Conservation (phyloP, 2,113 vertebrate genomes). For the Pipa parva region DNA sequence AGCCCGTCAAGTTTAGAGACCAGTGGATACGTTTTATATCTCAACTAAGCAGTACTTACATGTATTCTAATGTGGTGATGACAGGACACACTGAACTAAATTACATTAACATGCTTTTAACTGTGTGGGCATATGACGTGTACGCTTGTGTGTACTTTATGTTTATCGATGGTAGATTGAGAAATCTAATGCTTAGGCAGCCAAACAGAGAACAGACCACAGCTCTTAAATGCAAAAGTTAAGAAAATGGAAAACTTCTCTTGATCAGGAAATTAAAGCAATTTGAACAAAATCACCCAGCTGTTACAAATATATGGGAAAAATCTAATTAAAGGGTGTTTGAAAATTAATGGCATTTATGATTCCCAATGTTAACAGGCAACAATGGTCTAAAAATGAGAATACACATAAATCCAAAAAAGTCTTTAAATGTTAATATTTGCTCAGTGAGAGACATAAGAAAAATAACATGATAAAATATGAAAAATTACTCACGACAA, state of each 20-base stretch:
- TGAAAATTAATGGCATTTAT: conserved; percentile 49
- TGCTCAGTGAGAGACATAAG: conserved; percentile 17
- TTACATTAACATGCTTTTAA: too few species aligned
- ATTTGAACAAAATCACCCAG: conserved; percentile 43
- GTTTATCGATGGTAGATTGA: too few species aligned
- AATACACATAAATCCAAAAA: neutral
- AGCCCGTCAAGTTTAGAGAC: too few species aligned
- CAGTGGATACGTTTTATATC: too few species aligned
- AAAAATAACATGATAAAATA: conserved; percentile 24
- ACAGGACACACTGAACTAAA: too few species aligned
- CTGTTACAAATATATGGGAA: conserved; percentile 42
- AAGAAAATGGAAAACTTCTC: conserved; percentile 42
- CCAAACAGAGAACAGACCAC: conserved; percentile 11
- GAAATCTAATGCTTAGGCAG: too few species aligned
- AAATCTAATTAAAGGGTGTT: conserved; percentile 45
- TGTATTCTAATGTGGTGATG: too few species aligned
- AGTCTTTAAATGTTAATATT: neutral
- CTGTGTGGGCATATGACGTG: too few species aligned
- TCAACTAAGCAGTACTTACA: too few species aligned
- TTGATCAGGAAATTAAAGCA: conserved; percentile 42
- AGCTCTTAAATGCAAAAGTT: conserved; percentile 6
- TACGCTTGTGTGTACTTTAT: too few species aligned
- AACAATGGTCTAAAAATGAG: conserved; percentile 7
- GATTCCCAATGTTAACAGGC: conserved; percentile 36
- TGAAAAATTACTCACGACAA: conserved; percentile 83